phyloP scores from a whole-genome alignment of 2,888 invertebrate species.

The Polietes domitor region DNA sequence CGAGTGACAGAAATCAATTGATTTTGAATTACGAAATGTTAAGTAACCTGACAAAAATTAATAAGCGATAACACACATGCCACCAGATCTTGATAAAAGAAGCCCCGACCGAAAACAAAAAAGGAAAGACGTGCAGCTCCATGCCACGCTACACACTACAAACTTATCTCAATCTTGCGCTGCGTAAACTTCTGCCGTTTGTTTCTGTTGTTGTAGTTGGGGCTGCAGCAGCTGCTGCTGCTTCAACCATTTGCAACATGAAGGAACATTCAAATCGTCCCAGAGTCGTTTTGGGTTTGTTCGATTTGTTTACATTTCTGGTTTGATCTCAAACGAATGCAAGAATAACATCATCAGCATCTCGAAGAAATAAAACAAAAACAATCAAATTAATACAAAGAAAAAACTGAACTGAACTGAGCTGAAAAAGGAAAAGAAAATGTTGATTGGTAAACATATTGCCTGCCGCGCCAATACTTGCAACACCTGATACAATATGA shows the following conservation, averaged over 20 bases:
- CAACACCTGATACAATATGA: not conserved
- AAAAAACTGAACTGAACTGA: not conserved
- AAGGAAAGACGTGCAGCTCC: no score
- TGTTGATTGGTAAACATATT: constrained; percentile 11
- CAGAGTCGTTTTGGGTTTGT: not conserved
- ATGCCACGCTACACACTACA: no score
- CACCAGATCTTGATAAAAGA: constrained; percentile 18
- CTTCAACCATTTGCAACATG: not conserved
- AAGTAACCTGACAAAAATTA: constrained; percentile 50
- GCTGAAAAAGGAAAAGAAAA: not conserved
- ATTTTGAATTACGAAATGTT: constrained; percentile 61
- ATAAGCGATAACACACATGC: constrained; percentile 53
- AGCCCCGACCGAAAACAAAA: no score
- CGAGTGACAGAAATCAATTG: constrained; percentile 44
- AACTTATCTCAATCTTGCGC: no score
- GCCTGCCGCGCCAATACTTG: not conserved
- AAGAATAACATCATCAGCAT: constrained; percentile 17
- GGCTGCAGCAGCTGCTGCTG: no score
- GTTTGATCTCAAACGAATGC: not conserved
- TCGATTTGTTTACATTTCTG: constrained; percentile 16
- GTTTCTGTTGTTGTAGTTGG: no score
- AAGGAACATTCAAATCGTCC: not conserved
- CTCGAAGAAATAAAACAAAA: constrained; percentile 7
- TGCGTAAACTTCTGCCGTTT: no score
- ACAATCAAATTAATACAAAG: constrained; percentile 24